phyloP scores from a whole-genome alignment of 2,113 vertebrate species.

The Malurus elegans region DNA sequence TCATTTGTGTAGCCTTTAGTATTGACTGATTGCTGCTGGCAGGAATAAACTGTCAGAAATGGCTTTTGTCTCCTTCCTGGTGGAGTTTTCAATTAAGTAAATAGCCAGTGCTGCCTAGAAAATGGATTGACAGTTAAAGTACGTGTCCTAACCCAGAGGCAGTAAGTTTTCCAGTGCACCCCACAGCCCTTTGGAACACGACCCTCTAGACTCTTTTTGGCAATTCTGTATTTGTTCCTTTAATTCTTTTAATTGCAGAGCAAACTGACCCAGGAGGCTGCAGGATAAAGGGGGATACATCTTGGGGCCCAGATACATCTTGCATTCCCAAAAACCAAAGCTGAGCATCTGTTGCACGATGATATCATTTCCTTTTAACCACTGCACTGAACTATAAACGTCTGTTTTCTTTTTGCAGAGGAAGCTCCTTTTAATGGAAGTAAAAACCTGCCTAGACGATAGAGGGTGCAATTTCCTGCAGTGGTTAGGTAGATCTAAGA shows the following conservation, averaged over 20 bases:
- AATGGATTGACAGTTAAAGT: background rate
- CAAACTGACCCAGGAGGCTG: background rate
- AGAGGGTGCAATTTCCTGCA: background rate
- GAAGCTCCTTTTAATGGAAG: background rate
- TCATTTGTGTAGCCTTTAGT: background rate
- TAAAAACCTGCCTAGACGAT: background rate
- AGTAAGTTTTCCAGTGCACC: background rate
- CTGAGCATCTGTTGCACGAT: background rate
- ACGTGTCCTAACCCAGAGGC: background rate
- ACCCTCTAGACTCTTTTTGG: background rate
- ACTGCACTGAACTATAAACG: background rate
- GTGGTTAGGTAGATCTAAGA: accelerated
- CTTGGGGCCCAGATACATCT: background rate
- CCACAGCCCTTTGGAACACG: background rate
- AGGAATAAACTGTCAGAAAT: background rate
- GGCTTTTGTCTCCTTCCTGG: background rate
- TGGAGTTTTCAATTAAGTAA: background rate
- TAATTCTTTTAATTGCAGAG: background rate
- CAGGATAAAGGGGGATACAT: background rate
- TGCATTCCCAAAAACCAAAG: background rate
- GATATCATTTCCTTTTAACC: background rate
- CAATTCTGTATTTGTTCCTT: background rate
- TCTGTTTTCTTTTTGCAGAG: background rate
- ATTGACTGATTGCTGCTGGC: background rate
- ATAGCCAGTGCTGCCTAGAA: background rate